These are phyloP conservation scores for Cloeon dipterum DNA, from an alignment of 2,888 invertebrate genomes.

Conservation along the genomic window DNA sequence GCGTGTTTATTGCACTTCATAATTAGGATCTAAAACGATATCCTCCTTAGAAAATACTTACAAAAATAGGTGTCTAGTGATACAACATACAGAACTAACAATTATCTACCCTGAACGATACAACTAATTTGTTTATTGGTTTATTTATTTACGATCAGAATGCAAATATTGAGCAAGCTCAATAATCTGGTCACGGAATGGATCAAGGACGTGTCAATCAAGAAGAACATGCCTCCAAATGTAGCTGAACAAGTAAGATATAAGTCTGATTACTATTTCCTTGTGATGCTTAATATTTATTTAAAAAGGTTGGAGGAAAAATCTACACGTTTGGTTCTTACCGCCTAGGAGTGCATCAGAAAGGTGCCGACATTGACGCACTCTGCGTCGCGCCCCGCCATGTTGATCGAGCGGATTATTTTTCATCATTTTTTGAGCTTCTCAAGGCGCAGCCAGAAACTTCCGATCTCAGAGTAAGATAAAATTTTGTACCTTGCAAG, in stretches of 20 bases:
- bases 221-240: constrained; percentile 78
- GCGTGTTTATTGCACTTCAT: too few relatives aligned
- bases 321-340: constrained; percentile 99
- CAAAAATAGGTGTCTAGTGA: too few relatives aligned
- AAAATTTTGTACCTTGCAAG: not conserved
- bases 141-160: constrained; percentile 15
- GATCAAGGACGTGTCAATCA: constrained; percentile 73
- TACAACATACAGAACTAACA: too few relatives aligned
- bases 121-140: too few relatives aligned
- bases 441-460: constrained; percentile 71
- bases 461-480: constrained; percentile 47
- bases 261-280: too few relatives aligned
- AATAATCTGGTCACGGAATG: constrained; percentile 82
- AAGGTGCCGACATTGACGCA: constrained; percentile 96
- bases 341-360: constrained; percentile 30
- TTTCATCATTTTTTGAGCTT: constrained; percentile 80
- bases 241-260: constrained; percentile 49
- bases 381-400: constrained; percentile 94
- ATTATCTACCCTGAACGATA: too few relatives aligned
- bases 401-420: constrained; percentile 83
- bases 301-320: constrained; percentile 70
- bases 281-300: not conserved
- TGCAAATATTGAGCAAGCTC: constrained; percentile 42
- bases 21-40: too few relatives aligned
- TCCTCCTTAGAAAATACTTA: too few relatives aligned